Evolutionary conservation across 2,888 invertebrate species (phyloP).

Genomic region (Conomelus anceps): DNA sequence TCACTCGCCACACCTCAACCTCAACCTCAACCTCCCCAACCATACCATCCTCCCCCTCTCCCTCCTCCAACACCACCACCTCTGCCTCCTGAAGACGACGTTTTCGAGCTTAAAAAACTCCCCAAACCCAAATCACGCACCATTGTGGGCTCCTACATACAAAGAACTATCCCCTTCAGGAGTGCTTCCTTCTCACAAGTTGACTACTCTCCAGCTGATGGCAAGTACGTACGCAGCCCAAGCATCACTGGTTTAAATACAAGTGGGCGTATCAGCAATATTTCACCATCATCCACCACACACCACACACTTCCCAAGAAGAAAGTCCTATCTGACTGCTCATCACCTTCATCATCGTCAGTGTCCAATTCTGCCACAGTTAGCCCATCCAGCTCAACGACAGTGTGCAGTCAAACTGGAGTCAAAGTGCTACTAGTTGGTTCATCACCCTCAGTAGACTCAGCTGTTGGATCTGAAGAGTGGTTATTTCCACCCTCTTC

Average conservation of each 20-base stretch:
- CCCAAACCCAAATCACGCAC: conserved; percentile 54
- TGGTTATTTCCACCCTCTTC: conserved; percentile 37
- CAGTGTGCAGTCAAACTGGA: conserved; percentile 14
- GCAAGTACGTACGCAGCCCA: conserved; percentile 47
- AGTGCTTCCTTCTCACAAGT: conserved; percentile 85
- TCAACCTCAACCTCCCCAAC: not conserved
- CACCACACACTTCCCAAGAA: conserved; percentile 34
- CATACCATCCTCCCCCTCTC: not conserved
- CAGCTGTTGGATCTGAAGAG: conserved; percentile 55
- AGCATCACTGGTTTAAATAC: conserved; percentile 19
- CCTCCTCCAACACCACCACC: conserved; percentile 44
- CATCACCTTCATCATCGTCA: conserved; percentile 21
- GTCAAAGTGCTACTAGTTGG: not conserved
- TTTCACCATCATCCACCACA: conserved; percentile 18
- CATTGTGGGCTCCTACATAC: conserved; percentile 55
- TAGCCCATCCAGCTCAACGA: conserved; percentile 21
- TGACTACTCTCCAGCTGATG: conserved; percentile 61
- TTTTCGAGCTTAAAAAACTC: conserved; percentile 46
- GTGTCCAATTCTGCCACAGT: too few relatives aligned
- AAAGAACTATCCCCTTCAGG: conserved; percentile 65
- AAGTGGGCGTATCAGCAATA: not conserved
- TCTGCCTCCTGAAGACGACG: conserved; percentile 35
- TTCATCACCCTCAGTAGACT: conserved; percentile 41
- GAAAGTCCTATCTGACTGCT: conserved; percentile 21
- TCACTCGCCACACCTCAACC: not conserved